A percentile compares a stretch with the other conserved stretches of the same genome.
These are phyloP conservation scores for Cygnus atratus DNA, from an alignment of 2,113 vertebrate species.

Conservation along the genomic window DNA sequence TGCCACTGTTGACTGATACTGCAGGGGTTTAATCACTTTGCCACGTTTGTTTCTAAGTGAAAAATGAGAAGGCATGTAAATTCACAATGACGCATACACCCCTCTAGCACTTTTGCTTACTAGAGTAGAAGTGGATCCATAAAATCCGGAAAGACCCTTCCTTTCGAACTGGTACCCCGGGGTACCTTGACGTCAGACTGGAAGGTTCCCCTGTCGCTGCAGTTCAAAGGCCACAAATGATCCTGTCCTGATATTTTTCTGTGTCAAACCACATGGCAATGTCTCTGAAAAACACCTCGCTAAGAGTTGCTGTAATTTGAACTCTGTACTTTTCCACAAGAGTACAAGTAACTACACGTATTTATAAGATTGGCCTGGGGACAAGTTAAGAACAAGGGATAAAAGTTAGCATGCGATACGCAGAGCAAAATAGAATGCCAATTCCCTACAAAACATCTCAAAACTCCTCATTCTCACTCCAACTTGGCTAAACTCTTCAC, in stretches of 20 bases:
- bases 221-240: not conserved
- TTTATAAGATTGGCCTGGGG: not conserved
- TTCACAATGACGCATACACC: not conserved
- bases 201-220: not conserved
- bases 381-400: not conserved
- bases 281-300: not conserved
- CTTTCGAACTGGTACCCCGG: not conserved
- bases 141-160: not conserved
- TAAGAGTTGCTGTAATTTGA: not conserved
- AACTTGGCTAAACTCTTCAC: not conserved
- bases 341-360: not conserved
- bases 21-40: conserved; percentile 89
- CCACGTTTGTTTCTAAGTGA: conserved; percentile 84
- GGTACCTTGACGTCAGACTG: not conserved
- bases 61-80: not conserved
- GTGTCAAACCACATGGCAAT: not conserved
- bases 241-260: not conserved
- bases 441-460: not conserved
- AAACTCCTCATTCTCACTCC: too few relatives aligned
- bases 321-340: not conserved
- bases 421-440: not conserved
- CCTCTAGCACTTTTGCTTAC: not conserved
- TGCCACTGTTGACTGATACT: conserved; percentile 89
- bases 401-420: not conserved
- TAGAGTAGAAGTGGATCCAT: not conserved